Evolutionary conservation across 2,113 vertebrate genomes (phyloP).

Genomic region (Carlito syrichta): DNA sequence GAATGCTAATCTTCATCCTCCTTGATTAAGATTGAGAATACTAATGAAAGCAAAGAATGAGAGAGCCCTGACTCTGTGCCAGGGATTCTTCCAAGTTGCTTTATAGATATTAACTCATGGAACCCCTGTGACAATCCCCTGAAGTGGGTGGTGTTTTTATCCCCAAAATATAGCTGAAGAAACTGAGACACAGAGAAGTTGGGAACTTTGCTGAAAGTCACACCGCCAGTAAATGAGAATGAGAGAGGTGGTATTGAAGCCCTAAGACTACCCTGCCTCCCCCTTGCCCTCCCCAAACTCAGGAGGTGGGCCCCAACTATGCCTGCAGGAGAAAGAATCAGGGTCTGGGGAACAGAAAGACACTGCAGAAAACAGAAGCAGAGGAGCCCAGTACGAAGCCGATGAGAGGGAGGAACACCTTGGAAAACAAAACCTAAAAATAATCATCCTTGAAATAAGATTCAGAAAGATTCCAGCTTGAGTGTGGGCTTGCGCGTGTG

Average conservation of each 20-base stretch:
- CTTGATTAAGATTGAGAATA: neutral
- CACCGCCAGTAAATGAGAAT: neutral
- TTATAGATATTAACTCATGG: neutral
- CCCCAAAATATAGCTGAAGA: neutral
- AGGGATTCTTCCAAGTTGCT: too few relatives aligned
- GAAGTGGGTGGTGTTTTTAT: neutral
- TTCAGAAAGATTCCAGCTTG: neutral
- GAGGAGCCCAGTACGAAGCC: neutral
- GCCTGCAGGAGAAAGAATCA: neutral
- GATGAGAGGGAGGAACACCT: neutral
- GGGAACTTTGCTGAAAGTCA: neutral
- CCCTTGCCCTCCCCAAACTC: neutral
- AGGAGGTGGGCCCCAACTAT: neutral
- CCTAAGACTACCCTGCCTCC: accelerated
- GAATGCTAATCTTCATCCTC: neutral
- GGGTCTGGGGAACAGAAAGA: accelerated
- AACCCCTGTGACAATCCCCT: too few relatives aligned
- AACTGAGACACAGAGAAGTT: neutral
- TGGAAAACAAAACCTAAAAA: neutral
- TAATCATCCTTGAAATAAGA: neutral
- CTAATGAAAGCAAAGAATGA: neutral
- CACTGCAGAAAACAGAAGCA: too few relatives aligned
- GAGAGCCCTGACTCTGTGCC: accelerated
- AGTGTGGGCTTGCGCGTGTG: neutral
- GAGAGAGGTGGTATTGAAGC: too few relatives aligned